Evolutionary conservation across 2,113 vertebrate genomes (phyloP).

Genomic region (Panthera leo): DNA sequence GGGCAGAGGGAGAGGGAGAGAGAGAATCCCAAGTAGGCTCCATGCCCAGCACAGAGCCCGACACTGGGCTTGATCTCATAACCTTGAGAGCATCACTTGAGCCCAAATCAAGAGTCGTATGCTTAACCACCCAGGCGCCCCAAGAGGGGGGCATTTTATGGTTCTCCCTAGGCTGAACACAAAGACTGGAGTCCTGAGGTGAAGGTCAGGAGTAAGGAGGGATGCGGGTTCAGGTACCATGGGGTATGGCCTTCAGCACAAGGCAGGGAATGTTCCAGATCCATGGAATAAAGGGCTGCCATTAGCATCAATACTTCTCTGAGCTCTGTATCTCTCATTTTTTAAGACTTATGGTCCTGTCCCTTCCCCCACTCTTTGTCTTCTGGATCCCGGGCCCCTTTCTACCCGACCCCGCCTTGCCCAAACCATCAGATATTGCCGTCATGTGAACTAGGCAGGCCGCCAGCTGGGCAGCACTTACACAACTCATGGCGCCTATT

Average conservation of each 20-base stretch:
- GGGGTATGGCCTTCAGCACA: fast-evolving
- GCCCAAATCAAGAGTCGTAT: too few species aligned
- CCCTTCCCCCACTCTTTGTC: constrained; percentile 21
- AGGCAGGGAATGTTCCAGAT: fast-evolving
- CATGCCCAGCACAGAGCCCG: too few species aligned
- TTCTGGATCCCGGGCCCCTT: constrained; percentile 78
- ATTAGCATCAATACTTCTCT: neutral
- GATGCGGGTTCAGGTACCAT: neutral
- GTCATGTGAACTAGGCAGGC: constrained; percentile 84
- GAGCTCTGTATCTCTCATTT: neutral
- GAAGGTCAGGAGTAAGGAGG: fast-evolving
- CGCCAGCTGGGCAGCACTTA: constrained; percentile 86
- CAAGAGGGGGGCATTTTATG: too few species aligned
- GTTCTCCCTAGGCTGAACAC: fast-evolving
- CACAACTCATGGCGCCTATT: constrained; percentile 89
- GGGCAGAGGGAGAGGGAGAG: too few species aligned
- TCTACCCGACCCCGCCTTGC: constrained; percentile 78
- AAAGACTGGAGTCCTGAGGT: neutral
- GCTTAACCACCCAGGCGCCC: too few species aligned
- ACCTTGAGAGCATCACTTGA: too few species aligned
- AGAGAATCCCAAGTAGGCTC: too few species aligned
- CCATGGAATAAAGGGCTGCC: neutral
- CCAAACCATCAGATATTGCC: constrained; percentile 84
- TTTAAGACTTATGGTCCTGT: neutral
- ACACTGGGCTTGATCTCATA: too few species aligned